Evolutionary conservation across 2,113 vertebrate genomes (phyloP).

Genomic region (Talpa occidentalis): DNA sequence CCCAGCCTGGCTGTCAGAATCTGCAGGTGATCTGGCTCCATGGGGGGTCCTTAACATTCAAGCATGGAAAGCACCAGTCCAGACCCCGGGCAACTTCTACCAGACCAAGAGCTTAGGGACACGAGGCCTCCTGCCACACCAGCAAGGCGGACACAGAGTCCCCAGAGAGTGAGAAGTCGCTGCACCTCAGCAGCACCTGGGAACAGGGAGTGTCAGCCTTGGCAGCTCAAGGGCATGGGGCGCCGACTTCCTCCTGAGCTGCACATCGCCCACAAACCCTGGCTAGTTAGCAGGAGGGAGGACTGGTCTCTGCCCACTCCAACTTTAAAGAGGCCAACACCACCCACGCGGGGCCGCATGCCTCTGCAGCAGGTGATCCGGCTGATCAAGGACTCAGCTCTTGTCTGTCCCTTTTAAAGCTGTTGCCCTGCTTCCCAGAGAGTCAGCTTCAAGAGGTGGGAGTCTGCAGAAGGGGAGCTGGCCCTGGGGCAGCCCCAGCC

Average conservation of each 20-base stretch:
- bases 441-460: background rate
- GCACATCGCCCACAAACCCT: background rate
- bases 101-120: background rate
- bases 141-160: background rate
- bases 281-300: background rate
- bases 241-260: background rate
- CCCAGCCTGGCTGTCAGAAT: background rate
- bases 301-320: background rate
- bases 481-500: background rate
- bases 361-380: accelerated
- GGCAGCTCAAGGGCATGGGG: background rate
- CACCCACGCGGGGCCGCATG: accelerated
- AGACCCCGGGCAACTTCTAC: background rate
- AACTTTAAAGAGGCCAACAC: background rate
- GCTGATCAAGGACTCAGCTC: accelerated
- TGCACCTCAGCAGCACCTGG: background rate
- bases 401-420: background rate
- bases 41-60: background rate
- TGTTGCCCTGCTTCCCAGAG: background rate
- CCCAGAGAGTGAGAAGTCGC: background rate
- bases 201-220: accelerated
- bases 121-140: background rate
- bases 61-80: background rate
- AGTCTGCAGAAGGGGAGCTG: background rate
- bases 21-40: background rate